Evolutionary conservation across 2,888 invertebrate species (phyloP), one percentile per base, ranked within the genome.

Genomic region (Hirtodrosophila duncani): DNA sequence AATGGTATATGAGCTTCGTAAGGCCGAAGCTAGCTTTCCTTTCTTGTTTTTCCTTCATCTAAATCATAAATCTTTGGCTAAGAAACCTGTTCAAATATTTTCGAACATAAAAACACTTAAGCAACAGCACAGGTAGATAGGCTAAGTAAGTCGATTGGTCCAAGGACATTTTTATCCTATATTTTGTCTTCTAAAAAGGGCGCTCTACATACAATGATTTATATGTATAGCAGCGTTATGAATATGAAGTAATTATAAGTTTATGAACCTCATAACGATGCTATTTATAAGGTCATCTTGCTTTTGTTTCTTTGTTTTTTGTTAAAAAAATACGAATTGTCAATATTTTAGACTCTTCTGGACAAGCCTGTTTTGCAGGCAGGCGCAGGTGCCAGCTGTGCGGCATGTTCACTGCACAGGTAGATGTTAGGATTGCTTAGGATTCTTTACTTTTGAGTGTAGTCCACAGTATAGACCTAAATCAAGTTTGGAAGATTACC

Each of bases 281-380:
- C 53, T 33, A 58, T 75, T 75, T 75, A 82, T 77, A 78, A 81
- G 82, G 81, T 81, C 82, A 82, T 65, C 46, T n/a, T 42, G 34
- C 3, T 38, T 33, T 62, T 51, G 56, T 55, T 13, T 42, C 11
- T 45, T 67, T 66, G 51, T 60, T 27, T 13, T 23, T n/a, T n/a
- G n/a, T n/a, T n/a, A n/a, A n/a, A n/a, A n/a, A n/a, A n/a, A n/a
- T 0, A 10, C 18, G 31, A 36, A 46, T 58, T 36, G 37, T 3
- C 31, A 33, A 44, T 16, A 30, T 16, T 30, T 30, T 9, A 30
- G 17, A 30, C 30, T 30, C 16, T 2, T 9, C n/a, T 16, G 30
- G 30, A 30, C 30, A 14, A 30, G 30, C 30, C 18, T 36, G 23
- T 20, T 11, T 21, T 34, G 20, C 34, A 18, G 14, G 21, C 9